Evolutionary conservation across 2,888 invertebrate genomes (phyloP), one percentile per base, ranked within the genome.

Genomic region (Parthenolecanium corni): DNA sequence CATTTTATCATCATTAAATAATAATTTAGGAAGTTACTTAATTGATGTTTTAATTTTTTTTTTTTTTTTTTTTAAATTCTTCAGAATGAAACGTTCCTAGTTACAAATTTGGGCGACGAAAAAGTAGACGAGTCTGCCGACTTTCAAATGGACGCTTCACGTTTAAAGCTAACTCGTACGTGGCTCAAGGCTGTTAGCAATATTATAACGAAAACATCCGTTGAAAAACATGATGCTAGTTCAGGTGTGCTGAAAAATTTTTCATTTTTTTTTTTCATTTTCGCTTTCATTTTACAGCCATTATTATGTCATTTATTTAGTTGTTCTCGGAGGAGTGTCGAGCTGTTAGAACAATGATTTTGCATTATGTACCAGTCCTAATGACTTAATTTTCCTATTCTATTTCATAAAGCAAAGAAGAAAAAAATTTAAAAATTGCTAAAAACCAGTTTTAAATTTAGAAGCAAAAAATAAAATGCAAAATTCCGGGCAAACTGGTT

Each of bases 141-240:
- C 31, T 31, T 31, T 31, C 31, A 31, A 31, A 31, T 31, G 4
- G 31, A 31, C 9, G 18, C 64, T 12, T 44, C 46, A 5, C 47
- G 54, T 38, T 6, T 62, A 6, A 67, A 67, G 21, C 65, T 68
- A 53, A 64, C 68, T 56, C 42, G 65, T 25, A 67, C 68, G 42
- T 68, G 68, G 38, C 64, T 69, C n/a, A 68, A 67, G 44, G 69
- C 68, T 6, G 67, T 69, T 16, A 57, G 67, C 23, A 63, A 53
- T 21, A 47, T 58, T 16, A 31, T 58, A 36, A 9, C 49, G 25
- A 47, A 31, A 40, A 40, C 54, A 54, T 54, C 54, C 16, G 40
- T 21, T n/a, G 38, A 47, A 12, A 58, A 58, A 58, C 49, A 49
- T 47, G 51, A 58, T 49, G 21, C 49, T 36, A 36, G 38, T 36